Base-by-base conservation (phyloP, 2,888 invertebrate genomes). In the Bombylius major region DNA sequence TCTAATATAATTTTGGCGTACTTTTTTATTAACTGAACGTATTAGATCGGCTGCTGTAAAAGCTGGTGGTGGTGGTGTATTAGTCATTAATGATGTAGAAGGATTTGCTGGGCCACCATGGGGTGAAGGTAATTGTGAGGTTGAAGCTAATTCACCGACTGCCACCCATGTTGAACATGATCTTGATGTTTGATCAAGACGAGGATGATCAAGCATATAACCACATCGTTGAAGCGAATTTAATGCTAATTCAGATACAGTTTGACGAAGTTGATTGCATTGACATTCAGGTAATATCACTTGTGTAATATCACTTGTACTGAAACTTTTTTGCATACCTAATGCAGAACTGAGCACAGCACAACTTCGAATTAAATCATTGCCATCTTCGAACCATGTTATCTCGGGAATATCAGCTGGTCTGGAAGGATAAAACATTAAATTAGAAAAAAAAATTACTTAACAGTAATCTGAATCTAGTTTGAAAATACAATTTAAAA, bases 111-210 rank as follows among this genome's bases (percentile, higher is more conserved):
- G 76, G 12, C 80, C 79, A n/a, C 82, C 82, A 67, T 89, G 89
- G 0, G 89, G 89, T 3, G 89, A 89, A 2, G 90, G 90, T 62
- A 90, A 71, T 69, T 89, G 89, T 0, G 89, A 89, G 0, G 87
- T 87, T 53, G 82, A 82, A 2, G 81, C 80, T 34, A 83, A 76
- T 67, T 86, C 85, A 0, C 90, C 90, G 4, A 89, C 89, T 61
- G 85, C 89, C 1, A 89, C 90, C 89, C 90, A 90, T 0, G 89
- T 90, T 61, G 88, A 88, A 72, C 89, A 89, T 0, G 89, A 89
- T 5, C 90, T 77, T 11, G 79, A 82, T 31, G 79, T 77, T 56
- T 63, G 62, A 50, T 83, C 83, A 59, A 85, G 72, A 51, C 81
- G 75, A 4, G 79, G 76, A 58, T 81, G 78, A 61, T 80, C 79